Percentiles rank a stretch among this genome's conserved stretches.
Conservation (phyloP, 2,113 vertebrate species). For the Microcebus jonahi region DNA sequence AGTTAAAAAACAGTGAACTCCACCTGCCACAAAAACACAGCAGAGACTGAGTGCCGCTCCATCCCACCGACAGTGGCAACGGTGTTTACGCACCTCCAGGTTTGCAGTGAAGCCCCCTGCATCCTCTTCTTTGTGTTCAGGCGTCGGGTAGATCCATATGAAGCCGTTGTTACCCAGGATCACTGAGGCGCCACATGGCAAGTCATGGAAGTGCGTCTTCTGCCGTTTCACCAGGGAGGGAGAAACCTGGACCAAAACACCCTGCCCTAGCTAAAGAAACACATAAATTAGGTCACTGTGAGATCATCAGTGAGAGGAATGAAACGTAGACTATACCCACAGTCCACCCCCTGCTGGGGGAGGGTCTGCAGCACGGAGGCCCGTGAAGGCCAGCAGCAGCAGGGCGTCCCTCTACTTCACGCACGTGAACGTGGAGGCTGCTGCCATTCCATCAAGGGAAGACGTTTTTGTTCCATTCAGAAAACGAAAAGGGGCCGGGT, state of each 20-base stretch:
- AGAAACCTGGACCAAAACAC: constrained; percentile 94
- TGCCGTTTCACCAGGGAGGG: constrained; percentile 96
- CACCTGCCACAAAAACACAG: not conserved
- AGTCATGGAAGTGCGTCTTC: constrained; percentile 97
- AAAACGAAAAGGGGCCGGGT: not conserved
- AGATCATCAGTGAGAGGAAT: not conserved
- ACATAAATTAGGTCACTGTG: not conserved
- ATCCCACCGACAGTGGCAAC: rapidly evolving
- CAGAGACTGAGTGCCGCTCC: rapidly evolving
- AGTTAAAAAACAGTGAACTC: not conserved
- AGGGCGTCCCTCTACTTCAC: not conserved
- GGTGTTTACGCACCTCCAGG: constrained; percentile 88
- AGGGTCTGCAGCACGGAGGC: not conserved
- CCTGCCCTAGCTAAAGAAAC: constrained; percentile 91
- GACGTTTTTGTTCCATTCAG: not conserved
- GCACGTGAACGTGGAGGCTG: rapidly evolving
- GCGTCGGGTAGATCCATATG: constrained; percentile 96
- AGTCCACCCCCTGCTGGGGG: not conserved
- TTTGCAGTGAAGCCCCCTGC: constrained; percentile 92
- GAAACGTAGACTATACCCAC: not conserved
- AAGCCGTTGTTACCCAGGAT: constrained; percentile 97
- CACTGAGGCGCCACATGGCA: constrained; percentile 94
- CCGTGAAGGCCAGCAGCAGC: not conserved
- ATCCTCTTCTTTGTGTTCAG: constrained; percentile 91
- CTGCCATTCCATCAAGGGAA: not conserved